Percentiles rank a stretch among this genome's conserved stretches.
phyloP scores from a whole-genome alignment of 2,113 vertebrate genomes.

The Benthochromis sp. region DNA sequence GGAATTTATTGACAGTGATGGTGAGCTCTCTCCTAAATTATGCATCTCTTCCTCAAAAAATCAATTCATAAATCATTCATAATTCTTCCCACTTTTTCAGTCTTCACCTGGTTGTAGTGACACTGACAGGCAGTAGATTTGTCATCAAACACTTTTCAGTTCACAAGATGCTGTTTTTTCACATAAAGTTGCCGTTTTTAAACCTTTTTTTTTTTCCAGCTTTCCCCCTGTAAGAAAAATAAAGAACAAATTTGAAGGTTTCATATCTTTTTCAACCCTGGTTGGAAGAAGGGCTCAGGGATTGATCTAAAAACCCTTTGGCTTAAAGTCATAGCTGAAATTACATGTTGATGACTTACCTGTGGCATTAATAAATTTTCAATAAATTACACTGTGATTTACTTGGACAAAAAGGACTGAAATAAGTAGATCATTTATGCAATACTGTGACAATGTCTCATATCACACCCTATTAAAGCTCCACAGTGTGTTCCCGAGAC shows the following conservation, averaged over 20 bases:
- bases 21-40: constrained; percentile 57
- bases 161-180: background rate
- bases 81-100: background rate
- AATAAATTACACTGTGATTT: background rate
- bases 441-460: background rate
- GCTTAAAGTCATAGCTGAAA: background rate
- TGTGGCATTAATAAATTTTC: background rate
- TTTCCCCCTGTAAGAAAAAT: background rate
- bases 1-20: constrained; percentile 86
- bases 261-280: background rate
- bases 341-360: background rate
- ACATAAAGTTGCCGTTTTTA: background rate
- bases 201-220: accelerated
- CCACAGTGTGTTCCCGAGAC: background rate
- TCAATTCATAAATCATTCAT: background rate
- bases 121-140: background rate
- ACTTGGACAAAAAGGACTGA: background rate
- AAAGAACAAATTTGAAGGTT: background rate
- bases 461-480: background rate
- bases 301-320: background rate
- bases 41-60: background rate
- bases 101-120: background rate
- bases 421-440: background rate
- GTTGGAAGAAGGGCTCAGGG: background rate
- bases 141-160: background rate